These are phyloP conservation scores for Melanotaenia duboulayi DNA, from an alignment of 2,113 vertebrate species.

Conservation along the genomic window DNA sequence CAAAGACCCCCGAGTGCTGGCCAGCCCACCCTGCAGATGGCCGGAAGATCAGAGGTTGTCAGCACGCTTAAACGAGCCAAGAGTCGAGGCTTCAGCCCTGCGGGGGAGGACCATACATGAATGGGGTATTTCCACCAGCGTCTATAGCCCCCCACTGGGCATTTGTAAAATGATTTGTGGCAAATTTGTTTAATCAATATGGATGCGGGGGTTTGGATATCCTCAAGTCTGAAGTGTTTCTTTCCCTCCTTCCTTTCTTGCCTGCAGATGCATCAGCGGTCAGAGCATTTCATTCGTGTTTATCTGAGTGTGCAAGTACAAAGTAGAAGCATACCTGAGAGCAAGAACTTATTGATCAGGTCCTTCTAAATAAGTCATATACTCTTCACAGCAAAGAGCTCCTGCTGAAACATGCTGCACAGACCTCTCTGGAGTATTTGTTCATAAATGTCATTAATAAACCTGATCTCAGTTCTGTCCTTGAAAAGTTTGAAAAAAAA, in stretches of 20 bases:
- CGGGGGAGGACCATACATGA: slow-evolving; percentile 84
- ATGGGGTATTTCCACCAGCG: slow-evolving; percentile 87
- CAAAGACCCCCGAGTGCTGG: slow-evolving; percentile 77
- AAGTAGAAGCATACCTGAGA: slow-evolving; percentile 22
- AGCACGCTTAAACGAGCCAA: slow-evolving; percentile 86
- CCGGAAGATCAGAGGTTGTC: slow-evolving; percentile 90
- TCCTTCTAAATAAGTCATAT: slow-evolving; percentile 10
- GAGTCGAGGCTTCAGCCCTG: slow-evolving; percentile 75
- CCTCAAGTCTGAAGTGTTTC: slow-evolving; percentile 43
- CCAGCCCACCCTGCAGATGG: slow-evolving; percentile 91
- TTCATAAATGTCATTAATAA: neutral
- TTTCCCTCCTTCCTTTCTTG: neutral
- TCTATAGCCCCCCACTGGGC: slow-evolving; percentile 92
- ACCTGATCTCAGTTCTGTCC: neutral
- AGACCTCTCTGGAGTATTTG: neutral
- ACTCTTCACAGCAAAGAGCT: slow-evolving; percentile 14
- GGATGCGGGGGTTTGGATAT: slow-evolving; percentile 85
- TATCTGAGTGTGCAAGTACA: neutral
- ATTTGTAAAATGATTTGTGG: slow-evolving; percentile 99
- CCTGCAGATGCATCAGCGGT: slow-evolving; percentile 45
- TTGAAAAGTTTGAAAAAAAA: neutral
- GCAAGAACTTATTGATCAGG: slow-evolving; percentile 24
- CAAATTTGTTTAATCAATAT: slow-evolving; percentile 99
- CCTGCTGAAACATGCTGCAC: neutral
- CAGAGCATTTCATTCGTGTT: slow-evolving; percentile 7